phyloP scores from a whole-genome alignment of 2,113 vertebrate species.

The Neopipo cinnamomea region DNA sequence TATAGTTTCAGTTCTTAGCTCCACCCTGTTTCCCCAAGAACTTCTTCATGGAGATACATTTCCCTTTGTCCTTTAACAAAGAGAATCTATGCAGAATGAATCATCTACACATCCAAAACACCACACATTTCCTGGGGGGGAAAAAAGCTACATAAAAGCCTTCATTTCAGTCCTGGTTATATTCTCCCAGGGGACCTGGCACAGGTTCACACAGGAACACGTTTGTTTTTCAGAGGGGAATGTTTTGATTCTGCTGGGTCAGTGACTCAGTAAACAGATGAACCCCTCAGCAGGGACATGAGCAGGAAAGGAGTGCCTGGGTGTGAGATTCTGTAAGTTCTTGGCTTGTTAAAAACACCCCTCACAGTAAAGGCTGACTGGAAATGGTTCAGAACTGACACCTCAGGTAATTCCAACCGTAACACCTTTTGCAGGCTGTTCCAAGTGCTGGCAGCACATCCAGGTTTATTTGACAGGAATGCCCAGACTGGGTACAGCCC shows the following conservation, averaged over 20 bases:
- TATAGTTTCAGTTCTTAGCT: not conserved
- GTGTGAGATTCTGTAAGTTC: not conserved
- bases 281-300: not conserved
- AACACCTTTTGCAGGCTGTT: not conserved
- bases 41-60: not conserved
- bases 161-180: not conserved
- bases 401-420: rapidly evolving
- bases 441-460: not conserved
- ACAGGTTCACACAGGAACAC: not conserved
- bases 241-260: not conserved
- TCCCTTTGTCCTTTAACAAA: not conserved
- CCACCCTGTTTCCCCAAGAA: not conserved
- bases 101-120: not conserved
- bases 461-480: not conserved
- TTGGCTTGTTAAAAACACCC: not conserved
- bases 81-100: not conserved
- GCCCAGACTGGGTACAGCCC: not conserved
- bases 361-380: not conserved
- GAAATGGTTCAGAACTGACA: not conserved
- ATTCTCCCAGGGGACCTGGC: not conserved
- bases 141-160: not conserved
- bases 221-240: not conserved
- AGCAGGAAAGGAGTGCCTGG: not conserved
- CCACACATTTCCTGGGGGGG: not conserved
- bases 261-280: not conserved